Evolutionary conservation across 2,888 invertebrate species (phyloP).

Genomic region (Diarsia brunnea): DNA sequence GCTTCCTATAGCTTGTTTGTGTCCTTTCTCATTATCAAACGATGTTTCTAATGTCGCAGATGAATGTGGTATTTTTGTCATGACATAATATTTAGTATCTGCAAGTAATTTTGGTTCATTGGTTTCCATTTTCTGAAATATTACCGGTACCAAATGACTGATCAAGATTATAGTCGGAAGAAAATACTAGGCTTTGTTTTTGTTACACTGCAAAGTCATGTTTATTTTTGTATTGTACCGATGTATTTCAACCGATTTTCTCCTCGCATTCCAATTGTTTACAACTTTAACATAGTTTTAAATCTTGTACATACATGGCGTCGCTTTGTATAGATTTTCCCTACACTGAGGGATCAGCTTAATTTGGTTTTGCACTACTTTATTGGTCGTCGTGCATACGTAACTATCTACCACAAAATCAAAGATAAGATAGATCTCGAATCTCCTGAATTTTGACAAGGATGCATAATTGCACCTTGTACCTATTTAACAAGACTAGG

Average conservation of each 20-base stretch:
- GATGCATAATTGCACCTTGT: too few relatives aligned
- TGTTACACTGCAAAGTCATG: background rate
- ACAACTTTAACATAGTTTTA: too few relatives aligned
- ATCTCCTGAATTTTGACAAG: too few relatives aligned
- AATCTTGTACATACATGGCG: too few relatives aligned
- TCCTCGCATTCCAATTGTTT: background rate
- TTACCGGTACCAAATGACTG: background rate
- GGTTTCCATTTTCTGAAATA: background rate
- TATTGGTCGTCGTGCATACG: too few relatives aligned
- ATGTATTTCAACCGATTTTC: background rate
- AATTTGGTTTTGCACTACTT: too few relatives aligned
- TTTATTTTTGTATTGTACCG: background rate
- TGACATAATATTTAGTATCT: slow-evolving; percentile 5
- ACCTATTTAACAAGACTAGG: too few relatives aligned
- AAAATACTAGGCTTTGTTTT: background rate
- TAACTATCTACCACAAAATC: background rate
- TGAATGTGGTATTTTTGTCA: slow-evolving; percentile 4
- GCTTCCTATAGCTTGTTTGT: slow-evolving; percentile 49
- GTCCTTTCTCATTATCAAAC: slow-evolving; percentile 47
- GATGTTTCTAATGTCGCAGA: slow-evolving; percentile 23
- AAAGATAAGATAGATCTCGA: background rate
- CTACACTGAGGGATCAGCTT: too few relatives aligned
- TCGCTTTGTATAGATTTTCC: too few relatives aligned
- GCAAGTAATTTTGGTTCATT: background rate
- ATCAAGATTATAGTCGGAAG: background rate